Conservation (phyloP, 2,888 invertebrate genomes). For the Cephus pygmeus region DNA sequence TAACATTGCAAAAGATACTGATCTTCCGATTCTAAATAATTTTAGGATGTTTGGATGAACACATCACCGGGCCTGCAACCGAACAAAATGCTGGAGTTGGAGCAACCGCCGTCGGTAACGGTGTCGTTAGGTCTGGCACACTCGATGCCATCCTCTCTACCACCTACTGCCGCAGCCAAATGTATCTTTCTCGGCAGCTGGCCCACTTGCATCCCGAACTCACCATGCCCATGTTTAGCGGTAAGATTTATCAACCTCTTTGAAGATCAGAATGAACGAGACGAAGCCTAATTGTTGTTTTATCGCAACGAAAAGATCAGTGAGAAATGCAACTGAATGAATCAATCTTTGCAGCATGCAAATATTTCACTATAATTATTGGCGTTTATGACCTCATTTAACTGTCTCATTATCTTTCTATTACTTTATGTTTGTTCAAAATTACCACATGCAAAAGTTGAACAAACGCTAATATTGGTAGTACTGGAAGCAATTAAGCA, state of each 20-base stretch:
- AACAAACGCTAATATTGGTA: not conserved
- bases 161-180: conserved; percentile 92
- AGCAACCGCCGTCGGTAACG: conserved; percentile 11
- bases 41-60: not conserved
- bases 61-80: not conserved
- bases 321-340: not conserved
- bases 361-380: not conserved
- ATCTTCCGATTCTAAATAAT: not conserved
- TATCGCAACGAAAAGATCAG: not conserved
- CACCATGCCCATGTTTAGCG: conserved; percentile 99
- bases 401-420: not conserved
- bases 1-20: not conserved
- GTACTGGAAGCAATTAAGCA: not conserved
- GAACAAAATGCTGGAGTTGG: not conserved
- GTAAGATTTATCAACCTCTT: conserved; percentile 67
- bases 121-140: conserved; percentile 71
- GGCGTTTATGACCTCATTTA: not conserved
- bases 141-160: conserved; percentile 87
- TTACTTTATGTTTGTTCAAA: not conserved
- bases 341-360: not conserved
- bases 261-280: no score
- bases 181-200: conserved; percentile 91
- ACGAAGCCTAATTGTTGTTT: no score
- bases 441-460: not conserved
- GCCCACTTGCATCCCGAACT: conserved; percentile 95